phyloP scores from a whole-genome alignment of 2,797 vertebrate species.

The Microhierax caerulescens region DNA sequence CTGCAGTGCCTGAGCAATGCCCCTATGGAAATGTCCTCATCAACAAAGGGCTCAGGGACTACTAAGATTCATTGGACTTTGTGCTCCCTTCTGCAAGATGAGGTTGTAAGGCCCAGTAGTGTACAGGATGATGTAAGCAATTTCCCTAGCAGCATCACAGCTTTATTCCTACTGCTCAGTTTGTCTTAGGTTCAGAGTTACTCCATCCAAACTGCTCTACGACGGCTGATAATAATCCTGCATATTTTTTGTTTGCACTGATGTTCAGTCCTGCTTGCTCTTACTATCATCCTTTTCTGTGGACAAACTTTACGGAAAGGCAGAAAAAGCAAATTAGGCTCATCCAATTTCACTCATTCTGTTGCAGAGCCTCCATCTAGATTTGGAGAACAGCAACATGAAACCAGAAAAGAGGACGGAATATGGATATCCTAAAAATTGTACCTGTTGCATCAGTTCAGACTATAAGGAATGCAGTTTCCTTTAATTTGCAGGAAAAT shows the following conservation, averaged over 20 bases:
- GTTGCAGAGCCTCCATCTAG: not conserved
- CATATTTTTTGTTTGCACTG: not conserved
- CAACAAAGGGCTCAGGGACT: not conserved
- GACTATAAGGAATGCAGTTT: not conserved
- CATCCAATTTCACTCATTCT: not conserved
- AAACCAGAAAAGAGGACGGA: not conserved
- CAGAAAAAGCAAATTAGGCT: too few species aligned
- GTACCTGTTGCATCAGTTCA: not conserved
- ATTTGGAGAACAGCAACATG: not conserved
- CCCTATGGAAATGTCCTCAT: not conserved
- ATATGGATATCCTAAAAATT: not conserved
- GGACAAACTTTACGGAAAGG: not conserved
- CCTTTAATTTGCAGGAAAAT: not conserved
- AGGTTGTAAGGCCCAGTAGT: not conserved
- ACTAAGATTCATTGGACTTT: not conserved
- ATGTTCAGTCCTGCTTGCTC: not conserved
- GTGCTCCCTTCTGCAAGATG: not conserved
- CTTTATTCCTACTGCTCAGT: not conserved
- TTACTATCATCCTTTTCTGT: not conserved
- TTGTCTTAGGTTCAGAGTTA: not conserved
- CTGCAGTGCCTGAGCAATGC: accelerated
- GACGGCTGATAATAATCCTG: not conserved
- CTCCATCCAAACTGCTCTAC: not conserved
- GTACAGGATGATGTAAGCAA: not conserved
- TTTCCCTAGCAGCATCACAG: not conserved